phyloP scores from a whole-genome alignment of 1,140 invertebrate species.

The Charaxes varanes region DNA sequence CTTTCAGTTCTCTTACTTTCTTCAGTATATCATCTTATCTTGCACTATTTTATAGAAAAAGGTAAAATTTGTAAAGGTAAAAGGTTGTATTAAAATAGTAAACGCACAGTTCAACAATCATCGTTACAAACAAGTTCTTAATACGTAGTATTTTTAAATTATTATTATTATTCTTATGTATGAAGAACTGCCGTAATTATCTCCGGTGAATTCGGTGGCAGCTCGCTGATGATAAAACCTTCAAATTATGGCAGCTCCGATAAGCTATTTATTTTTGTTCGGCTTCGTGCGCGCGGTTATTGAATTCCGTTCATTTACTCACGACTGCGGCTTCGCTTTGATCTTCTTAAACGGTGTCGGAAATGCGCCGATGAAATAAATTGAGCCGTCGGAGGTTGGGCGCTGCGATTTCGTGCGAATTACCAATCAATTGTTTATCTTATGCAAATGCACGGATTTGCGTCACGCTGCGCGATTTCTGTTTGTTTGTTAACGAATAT shows the following conservation, averaged over 20 bases:
- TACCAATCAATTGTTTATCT: constrained; percentile 37
- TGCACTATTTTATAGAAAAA: too few relatives aligned
- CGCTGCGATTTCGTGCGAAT: constrained; percentile 30
- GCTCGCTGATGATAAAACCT: constrained; percentile 10
- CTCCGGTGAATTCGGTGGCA: constrained; percentile 3
- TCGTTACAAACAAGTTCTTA: too few relatives aligned
- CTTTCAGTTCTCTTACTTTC: too few relatives aligned
- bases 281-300: constrained; percentile 19
- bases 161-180: too few relatives aligned
- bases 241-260: constrained; percentile 9
- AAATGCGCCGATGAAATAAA: constrained; percentile 51
- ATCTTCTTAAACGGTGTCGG: constrained; percentile 50
- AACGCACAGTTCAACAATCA: too few relatives aligned
- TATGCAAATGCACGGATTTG: constrained; percentile 21
- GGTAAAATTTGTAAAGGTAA: too few relatives aligned
- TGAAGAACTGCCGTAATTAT: too few relatives aligned
- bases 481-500: too few relatives aligned
- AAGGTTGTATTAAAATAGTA: too few relatives aligned
- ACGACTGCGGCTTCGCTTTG: constrained; percentile 58
- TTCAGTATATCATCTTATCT: too few relatives aligned
- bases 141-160: too few relatives aligned
- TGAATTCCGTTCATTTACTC: constrained; percentile 43
- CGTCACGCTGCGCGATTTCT: too few relatives aligned
- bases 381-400: constrained; percentile 40
- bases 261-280: constrained; percentile 27